phyloP scores from a whole-genome alignment of 2,888 invertebrate species.

The Tipula helvola region DNA sequence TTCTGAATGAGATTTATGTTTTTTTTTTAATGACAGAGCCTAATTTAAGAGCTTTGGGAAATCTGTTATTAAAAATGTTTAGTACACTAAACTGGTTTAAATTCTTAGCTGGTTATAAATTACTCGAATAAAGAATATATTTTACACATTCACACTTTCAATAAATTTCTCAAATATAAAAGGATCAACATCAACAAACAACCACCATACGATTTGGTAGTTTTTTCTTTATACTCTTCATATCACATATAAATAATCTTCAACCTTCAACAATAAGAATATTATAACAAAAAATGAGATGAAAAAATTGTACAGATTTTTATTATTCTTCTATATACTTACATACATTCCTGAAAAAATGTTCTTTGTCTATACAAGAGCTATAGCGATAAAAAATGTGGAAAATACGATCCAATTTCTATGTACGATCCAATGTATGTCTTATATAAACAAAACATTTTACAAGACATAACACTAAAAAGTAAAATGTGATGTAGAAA shows the following conservation, averaged over 20 bases:
- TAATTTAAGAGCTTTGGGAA: too few species aligned
- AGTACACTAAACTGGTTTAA: background rate
- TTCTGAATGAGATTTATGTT: too few species aligned
- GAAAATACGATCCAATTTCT: background rate
- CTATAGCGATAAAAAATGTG: background rate
- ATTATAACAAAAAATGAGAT: background rate
- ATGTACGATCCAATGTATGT: background rate
- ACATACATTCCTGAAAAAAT: background rate
- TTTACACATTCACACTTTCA: background rate
- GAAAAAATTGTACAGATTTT: background rate
- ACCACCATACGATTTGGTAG: background rate
- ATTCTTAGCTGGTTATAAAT: background rate
- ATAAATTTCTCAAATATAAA: background rate
- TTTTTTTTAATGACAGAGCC: too few species aligned
- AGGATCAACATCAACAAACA: background rate
- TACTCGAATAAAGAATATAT: background rate
- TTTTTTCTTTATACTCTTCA: background rate
- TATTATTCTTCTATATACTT: background rate
- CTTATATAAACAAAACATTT: background rate
- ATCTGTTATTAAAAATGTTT: too few species aligned
- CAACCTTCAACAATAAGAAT: background rate
- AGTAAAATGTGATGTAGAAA: background rate
- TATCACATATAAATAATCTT: background rate
- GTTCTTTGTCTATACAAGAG: background rate
- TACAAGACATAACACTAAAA: background rate